A percentile compares a stretch with the other conserved stretches of the same genome.
These are phyloP conservation scores for Tetheella fluctuosa DNA, from an alignment of 2,888 invertebrate species.

Conservation along the genomic window DNA sequence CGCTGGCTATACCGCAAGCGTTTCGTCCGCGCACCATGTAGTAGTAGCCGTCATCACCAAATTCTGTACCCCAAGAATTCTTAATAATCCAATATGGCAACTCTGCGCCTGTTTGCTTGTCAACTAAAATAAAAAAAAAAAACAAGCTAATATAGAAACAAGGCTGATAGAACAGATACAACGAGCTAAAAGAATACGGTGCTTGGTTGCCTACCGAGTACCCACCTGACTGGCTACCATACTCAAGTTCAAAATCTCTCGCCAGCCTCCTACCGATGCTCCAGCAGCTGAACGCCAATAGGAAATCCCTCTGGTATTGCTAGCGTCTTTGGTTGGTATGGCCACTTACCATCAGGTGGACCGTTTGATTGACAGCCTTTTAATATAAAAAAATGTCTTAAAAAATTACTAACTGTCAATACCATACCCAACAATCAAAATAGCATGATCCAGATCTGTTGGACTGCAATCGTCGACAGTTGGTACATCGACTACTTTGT, in stretches of 20 bases:
- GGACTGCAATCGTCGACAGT: slow-evolving; percentile 39
- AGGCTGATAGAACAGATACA: too few species aligned
- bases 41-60: slow-evolving; percentile 61
- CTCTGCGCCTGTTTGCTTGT: slow-evolving; percentile 17
- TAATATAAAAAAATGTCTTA: background rate
- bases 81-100: slow-evolving; percentile 67
- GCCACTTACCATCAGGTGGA: too few species aligned
- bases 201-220: too few species aligned
- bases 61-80: slow-evolving; percentile 61
- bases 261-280: too few species aligned
- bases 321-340: too few species aligned
- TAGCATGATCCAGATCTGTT: slow-evolving; percentile 34
- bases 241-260: too few species aligned
- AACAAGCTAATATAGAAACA: background rate
- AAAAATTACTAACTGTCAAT: slow-evolving; percentile 32
- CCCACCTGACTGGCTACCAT: too few species aligned
- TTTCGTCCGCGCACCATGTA: slow-evolving; percentile 62
- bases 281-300: too few species aligned
- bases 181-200: too few species aligned
- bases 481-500: slow-evolving; percentile 51
- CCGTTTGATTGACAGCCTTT: too few species aligned
- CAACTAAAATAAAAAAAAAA: slow-evolving; percentile 32
- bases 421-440: slow-evolving; percentile 52
- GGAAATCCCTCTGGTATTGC: too few species aligned
- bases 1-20: slow-evolving; percentile 62